A percentile compares a stretch with the other conserved stretches of the same genome.
Evolutionary conservation across 2,113 vertebrate species (phyloP).

Genomic region (Pomatostomus ruficeps): DNA sequence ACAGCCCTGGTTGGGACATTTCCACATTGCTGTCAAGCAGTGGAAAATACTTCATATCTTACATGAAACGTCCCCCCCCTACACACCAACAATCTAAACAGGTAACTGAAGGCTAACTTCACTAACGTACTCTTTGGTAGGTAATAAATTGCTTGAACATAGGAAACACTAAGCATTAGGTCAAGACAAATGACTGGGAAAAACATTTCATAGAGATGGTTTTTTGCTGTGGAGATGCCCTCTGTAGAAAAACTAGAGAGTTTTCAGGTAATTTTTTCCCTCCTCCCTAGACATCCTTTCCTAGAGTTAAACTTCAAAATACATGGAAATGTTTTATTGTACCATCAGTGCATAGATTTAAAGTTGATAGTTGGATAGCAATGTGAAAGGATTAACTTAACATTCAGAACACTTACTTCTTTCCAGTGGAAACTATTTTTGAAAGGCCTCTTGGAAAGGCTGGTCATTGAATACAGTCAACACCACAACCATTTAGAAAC

Average conservation of each 20-base stretch:
- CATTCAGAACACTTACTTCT: not conserved
- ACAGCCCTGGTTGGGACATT: not conserved
- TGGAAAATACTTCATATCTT: not conserved
- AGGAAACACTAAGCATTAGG: not conserved
- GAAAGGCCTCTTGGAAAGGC: not conserved
- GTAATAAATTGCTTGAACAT: not conserved
- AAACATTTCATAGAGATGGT: not conserved
- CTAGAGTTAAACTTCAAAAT: not conserved
- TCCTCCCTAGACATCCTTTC: not conserved
- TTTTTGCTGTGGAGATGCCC: not conserved
- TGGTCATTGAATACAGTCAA: not conserved
- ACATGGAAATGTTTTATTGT: not conserved
- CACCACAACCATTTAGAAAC: not conserved
- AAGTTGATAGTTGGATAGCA: not conserved
- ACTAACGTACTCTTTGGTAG: not conserved
- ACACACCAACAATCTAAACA: not conserved
- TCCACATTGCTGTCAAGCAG: not conserved
- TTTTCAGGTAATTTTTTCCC: not conserved
- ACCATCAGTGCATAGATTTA: not conserved
- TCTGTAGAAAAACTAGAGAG: not conserved
- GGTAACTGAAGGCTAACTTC: not conserved
- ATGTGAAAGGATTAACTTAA: not conserved
- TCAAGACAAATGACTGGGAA: not conserved
- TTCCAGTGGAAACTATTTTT: not conserved
- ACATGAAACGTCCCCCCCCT: rapidly evolving